A percentile compares a stretch with the other conserved stretches of the same genome.
Conservation (phyloP, 1,140 invertebrate species). For the Chironomus striatipennis region DNA sequence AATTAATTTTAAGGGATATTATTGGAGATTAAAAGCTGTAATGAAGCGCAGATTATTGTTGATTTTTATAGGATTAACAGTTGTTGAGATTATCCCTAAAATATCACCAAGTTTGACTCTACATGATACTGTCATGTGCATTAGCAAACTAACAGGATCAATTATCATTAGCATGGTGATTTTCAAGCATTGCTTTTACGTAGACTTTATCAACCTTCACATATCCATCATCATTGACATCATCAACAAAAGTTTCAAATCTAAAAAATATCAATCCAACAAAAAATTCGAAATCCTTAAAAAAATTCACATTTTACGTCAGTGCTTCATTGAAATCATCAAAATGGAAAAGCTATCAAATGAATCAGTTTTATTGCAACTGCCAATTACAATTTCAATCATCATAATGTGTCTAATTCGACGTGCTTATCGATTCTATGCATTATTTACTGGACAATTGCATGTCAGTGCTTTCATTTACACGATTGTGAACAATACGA, state of each 20-base stretch:
- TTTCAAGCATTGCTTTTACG: no score
- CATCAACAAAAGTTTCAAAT: neutral
- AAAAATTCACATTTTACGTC: neutral
- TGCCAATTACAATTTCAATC: neutral
- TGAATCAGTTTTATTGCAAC: neutral
- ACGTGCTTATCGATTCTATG: neutral
- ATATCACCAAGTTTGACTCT: neutral
- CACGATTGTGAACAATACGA: neutral
- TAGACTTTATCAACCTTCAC: no score
- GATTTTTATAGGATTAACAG: neutral
- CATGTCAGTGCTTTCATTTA: neutral
- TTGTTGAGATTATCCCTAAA: neutral
- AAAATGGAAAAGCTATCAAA: neutral
- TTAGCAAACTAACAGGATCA: no score
- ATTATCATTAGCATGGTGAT: no score
- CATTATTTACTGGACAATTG: constrained; percentile 12
- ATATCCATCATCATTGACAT: no score
- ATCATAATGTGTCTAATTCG: neutral
- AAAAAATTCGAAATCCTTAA: no score
- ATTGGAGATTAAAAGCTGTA: neutral
- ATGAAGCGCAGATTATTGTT: neutral
- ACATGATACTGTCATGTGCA: neutral
- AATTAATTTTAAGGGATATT: neutral
- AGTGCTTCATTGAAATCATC: neutral
- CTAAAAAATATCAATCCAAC: neutral